Base-by-base conservation (phyloP, 2,888 invertebrate species). In the Creontiades dilutus region DNA sequence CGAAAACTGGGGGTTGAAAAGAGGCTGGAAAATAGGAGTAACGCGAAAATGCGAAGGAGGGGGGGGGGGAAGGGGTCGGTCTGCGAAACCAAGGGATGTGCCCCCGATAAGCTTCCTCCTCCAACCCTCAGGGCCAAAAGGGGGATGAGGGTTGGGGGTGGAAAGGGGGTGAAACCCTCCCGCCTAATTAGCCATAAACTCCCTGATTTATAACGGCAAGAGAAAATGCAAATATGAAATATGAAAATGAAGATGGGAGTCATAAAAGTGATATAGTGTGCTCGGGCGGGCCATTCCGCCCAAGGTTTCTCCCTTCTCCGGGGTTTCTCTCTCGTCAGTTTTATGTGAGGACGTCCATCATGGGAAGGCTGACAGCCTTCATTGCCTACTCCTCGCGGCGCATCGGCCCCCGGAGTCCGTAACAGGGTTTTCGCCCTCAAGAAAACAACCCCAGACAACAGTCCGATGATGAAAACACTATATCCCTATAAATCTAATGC, bases 251-350 rank as follows among this genome's bases (percentile, higher is more conserved):
- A 95, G 95, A 95, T 95, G 95, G 94, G 95, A 95, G 95, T 95
- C 95, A 96, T 96, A 96, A 96, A 96, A 96, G 95, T 95, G 96
- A 96, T 96, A 95, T 95, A 96, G 94, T 95, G 95, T 95, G 95
- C 95, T 95, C 96, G 95, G 95, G 95, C 95, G 95, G 94, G 95
- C 96, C 95, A 95, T 96, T 96, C 92, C 95, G 95, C 90, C 94
- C 94, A 94, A 95, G 94, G 81, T 78, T 37, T 86, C 86, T 86
- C 90, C 86, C 90, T 75, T 94, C 94, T 94, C 94, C 94, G 94
- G 94, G 94, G 94, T 95, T 95, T 95, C 95, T 95, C 95, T 95
- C 95, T 95, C 95, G 96, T 96, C 96, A 96, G 95, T 94, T 95
- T 95, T 95, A 95, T 95, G 94, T 94, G 93, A 94, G 94, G 95